Base-by-base conservation (phyloP, 2,113 vertebrate species). In the Chlorodrepanis virens region DNA sequence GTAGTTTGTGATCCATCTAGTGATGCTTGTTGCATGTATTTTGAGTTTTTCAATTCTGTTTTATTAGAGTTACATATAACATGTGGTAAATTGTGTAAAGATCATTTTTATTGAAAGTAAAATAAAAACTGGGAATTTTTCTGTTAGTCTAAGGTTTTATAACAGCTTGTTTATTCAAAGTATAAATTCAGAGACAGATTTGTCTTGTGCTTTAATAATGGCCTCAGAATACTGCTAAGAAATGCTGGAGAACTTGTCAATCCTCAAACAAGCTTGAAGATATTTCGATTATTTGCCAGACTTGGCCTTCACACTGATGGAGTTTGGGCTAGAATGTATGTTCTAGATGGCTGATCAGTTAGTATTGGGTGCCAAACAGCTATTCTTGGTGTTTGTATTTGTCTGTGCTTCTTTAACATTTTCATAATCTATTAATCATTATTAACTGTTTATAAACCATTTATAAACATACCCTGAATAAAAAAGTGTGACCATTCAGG, bases 381-480 rank as follows among this genome's bases (percentile, higher is more conserved):
- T 54, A 3, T 50, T 56, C 44, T 82, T 72, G 60, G 13, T 80
- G 27, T 35, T 89, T 31, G 5, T 40, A 63, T 15, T 8, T 69
- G 7, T 49, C 39, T 15, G 12, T 89, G 12, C 17, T 50, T 63
- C 69, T 77, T 42, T 33, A 49, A 17, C 25, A 28, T 64, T 64
- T 87, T 49, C 20, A 60, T 69, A 49, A 94, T 24, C 79, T 71
- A 90, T 59, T 81, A 93, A 96, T 95, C 35, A 95, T 95, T 87
- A 29, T 95, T 95, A 96, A 95, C 80, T 83, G 76, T 89, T 96
- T 72, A 96, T 95, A 93, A 96, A 94, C 91, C 70, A 95, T 96
- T 96, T 94, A 91, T 96, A 72, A 94, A 94, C 29, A 33, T 95
- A 53, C 60, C 40, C 49, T 78, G 83, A 57, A 94, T 92, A 87